A percentile compares a stretch with the other conserved stretches of the same genome.
Conservation (phyloP, 2,888 invertebrate genomes). For the Meganola albula region DNA sequence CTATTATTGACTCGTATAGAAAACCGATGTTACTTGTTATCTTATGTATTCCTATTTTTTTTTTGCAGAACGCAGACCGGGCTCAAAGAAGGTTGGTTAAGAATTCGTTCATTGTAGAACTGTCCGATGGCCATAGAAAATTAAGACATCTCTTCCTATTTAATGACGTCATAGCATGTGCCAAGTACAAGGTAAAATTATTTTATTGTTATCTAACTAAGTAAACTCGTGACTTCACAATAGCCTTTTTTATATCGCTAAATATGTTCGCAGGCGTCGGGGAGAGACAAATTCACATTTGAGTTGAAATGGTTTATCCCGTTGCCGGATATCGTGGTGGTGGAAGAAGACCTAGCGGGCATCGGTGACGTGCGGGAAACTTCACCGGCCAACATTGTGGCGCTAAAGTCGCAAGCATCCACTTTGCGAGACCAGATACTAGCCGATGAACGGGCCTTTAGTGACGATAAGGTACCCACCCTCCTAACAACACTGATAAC, state of each 20-base stretch:
- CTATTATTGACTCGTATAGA: too few relatives aligned
- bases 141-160: slow-evolving; percentile 95
- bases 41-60: slow-evolving; percentile 10
- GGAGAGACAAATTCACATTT: slow-evolving; percentile 92
- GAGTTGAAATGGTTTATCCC: slow-evolving; percentile 97
- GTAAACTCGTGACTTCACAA: background rate
- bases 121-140: slow-evolving; percentile 92
- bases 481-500: too few relatives aligned
- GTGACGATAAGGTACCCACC: slow-evolving; percentile 79
- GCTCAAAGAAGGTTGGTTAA: slow-evolving; percentile 93
- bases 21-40: too few relatives aligned
- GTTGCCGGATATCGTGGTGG: slow-evolving; percentile 86
- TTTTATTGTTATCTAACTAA: background rate
- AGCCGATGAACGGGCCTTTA: slow-evolving; percentile 83
- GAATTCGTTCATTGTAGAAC: slow-evolving; percentile 95
- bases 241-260: background rate
- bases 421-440: slow-evolving; percentile 91
- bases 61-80: slow-evolving; percentile 83
- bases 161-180: slow-evolving; percentile 96
- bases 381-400: slow-evolving; percentile 89
- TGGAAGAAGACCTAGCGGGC: slow-evolving; percentile 80
- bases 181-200: slow-evolving; percentile 88
- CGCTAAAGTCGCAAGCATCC: slow-evolving; percentile 90
- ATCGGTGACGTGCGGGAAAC: slow-evolving; percentile 72
- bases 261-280: slow-evolving; percentile 78